These are phyloP conservation scores for Myanophis thanlyinensis DNA, from an alignment of 2,113 vertebrate species.

Conservation along the genomic window DNA sequence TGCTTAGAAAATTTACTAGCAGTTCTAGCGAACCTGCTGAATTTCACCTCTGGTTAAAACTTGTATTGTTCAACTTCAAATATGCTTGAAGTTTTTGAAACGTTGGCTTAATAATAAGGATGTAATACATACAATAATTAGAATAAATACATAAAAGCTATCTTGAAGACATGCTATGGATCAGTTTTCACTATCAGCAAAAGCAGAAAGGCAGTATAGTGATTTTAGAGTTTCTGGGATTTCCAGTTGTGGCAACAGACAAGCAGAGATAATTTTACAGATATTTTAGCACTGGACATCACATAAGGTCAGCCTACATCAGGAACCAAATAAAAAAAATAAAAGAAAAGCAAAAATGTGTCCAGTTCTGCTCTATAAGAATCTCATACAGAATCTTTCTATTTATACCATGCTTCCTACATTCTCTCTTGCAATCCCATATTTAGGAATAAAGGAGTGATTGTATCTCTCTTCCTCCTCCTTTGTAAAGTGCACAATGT, in stretches of 20 bases:
- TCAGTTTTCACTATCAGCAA: background rate
- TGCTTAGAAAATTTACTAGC: too few species aligned
- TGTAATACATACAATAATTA: background rate
- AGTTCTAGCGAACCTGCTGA: too few species aligned
- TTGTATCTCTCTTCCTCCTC: rapidly evolving
- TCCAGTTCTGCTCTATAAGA: rapidly evolving
- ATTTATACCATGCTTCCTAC: background rate
- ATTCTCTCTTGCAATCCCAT: background rate
- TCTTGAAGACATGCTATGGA: background rate
- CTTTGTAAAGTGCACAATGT: background rate
- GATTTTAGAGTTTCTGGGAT: background rate
- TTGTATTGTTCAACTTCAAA: background rate
- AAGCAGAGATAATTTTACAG: background rate
- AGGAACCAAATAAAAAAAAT: background rate
- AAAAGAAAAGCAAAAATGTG: background rate
- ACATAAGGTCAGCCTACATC: background rate
- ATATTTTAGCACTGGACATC: background rate
- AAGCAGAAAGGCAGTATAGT: background rate
- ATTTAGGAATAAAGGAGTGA: background rate
- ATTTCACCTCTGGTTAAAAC: too few species aligned
- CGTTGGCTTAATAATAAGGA: background rate
- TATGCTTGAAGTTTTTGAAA: background rate
- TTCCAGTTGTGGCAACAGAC: background rate
- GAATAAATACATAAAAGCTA: background rate
- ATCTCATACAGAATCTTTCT: background rate